Evolutionary conservation across 2,113 vertebrate genomes (phyloP), one percentile per base, ranked within the genome.

Genomic region (Trichechus manatus): DNA sequence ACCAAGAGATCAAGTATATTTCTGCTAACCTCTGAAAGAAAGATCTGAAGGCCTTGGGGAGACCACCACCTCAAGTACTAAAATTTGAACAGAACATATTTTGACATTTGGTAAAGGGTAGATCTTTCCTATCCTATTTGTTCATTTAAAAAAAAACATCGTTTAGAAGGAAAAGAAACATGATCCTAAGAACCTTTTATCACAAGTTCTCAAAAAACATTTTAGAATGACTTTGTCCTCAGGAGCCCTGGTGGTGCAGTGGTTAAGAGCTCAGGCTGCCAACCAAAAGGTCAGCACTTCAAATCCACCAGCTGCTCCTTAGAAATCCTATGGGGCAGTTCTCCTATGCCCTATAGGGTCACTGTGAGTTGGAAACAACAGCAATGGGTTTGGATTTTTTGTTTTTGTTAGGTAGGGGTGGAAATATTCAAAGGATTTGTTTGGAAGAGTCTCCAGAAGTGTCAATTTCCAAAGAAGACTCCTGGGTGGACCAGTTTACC

Each of bases 1-100:
- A 1, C 36, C 83, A 77, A 92, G 64, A 91, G 92, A 72, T 94
- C 82, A 94, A 63, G 47, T 96, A 39, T 70, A 75, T 95, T 91
- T 95, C 59, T 84, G 8, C 39, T 23, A 85, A 23, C 10, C 61
- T 78, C n/a, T 39, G 22, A 91, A 68, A 95, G n/a, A 92, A 72
- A 75, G 64, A 75, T n/a, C 19, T 64, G 56, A 78, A 53, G 44
- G 10, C 11, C 91, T 6, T 96, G 33, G 19, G 59, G 13, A 85
- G 33, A 89, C 50, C 10, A 90, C 23, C 25, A 75, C 53, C 39
- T 56, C 56, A 85, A 92, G 42, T 66, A 82, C 56, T 95, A 53
- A 96, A 36, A 77, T 79, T 90, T 82, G n/a, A 92, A 39, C 39
- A 92, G n/a, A 92, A 91, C 15, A 2, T 70, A 63, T 93, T 95